A percentile compares a stretch with the other conserved stretches of the same genome.
Evolutionary conservation across 2,888 invertebrate genomes (phyloP).

Genomic region (Axea sp.): DNA sequence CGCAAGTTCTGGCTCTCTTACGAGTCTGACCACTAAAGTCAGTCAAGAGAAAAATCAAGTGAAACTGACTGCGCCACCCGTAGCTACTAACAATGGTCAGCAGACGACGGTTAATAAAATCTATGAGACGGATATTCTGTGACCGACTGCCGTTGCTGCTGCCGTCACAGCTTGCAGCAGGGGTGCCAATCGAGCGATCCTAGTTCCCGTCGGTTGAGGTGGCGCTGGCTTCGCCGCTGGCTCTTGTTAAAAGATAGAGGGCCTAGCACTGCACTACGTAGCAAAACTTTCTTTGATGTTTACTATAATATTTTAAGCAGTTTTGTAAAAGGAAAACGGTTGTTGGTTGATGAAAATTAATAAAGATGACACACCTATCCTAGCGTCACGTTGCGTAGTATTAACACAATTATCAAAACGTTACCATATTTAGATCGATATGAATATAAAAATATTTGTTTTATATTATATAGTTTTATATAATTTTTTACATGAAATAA

Average conservation of each 20-base stretch:
- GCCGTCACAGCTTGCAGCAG: constrained; percentile 24
- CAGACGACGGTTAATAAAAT: constrained; percentile 80
- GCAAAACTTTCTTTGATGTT: background rate
- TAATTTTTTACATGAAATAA: constrained; percentile 8
- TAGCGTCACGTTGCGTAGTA: background rate
- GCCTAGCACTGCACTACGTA: background rate
- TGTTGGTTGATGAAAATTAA: background rate
- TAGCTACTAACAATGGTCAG: constrained; percentile 39
- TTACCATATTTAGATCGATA: background rate
- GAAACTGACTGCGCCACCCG: too few relatives aligned
- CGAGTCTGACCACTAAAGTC: constrained; percentile 81
- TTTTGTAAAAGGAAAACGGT: background rate
- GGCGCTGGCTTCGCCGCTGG: constrained; percentile 21
- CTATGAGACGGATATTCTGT: constrained; percentile 97
- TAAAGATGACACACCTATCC: background rate
- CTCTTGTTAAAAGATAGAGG: background rate
- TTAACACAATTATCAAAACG: too few relatives aligned
- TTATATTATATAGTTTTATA: constrained; percentile 7
- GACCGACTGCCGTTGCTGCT: constrained; percentile 80
- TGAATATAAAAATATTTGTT: constrained; percentile 4
- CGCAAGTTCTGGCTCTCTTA: constrained; percentile 83
- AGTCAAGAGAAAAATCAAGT: constrained; percentile 68
- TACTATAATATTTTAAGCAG: background rate
- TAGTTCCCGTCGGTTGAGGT: constrained; percentile 36
- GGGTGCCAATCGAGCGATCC: constrained; percentile 31